Conservation (phyloP, 1,140 invertebrate genomes). For the Drosophila busckii region DNA sequence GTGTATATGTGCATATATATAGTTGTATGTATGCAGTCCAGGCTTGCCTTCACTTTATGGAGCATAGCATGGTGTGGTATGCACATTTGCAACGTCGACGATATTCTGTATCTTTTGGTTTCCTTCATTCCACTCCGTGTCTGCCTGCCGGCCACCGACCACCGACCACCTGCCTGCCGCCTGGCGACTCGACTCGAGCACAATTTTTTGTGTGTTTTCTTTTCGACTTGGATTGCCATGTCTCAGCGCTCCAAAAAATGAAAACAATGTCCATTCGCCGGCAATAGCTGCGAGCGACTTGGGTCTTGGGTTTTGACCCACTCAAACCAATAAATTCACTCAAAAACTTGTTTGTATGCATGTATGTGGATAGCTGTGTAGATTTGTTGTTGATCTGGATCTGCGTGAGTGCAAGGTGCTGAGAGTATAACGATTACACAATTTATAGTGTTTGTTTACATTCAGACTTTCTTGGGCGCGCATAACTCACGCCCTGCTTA, state of each 20-base stretch:
- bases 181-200: too few species aligned
- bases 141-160: neutral
- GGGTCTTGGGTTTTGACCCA: too few species aligned
- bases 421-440: neutral
- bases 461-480: slow-evolving; percentile 27
- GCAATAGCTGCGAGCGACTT: too few species aligned
- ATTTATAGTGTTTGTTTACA: slow-evolving; percentile 54
- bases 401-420: slow-evolving; percentile 5
- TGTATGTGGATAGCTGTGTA: slow-evolving; percentile 14
- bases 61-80: slow-evolving; percentile 1
- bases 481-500: slow-evolving; percentile 15
- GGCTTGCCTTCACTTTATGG: slow-evolving; percentile 14
- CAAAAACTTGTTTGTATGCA: too few species aligned
- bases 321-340: too few species aligned
- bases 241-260: too few species aligned
- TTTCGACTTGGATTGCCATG: too few species aligned
- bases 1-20: neutral
- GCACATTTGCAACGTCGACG: slow-evolving; percentile 2
- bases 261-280: too few species aligned
- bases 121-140: slow-evolving; percentile 12
- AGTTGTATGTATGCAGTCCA: slow-evolving; percentile 3
- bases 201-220: too few species aligned
- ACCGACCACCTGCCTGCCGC: neutral
- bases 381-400: slow-evolving; percentile 31
- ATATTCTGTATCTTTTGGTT: slow-evolving; percentile 1